These are phyloP conservation scores for Erannis defoliaria DNA, from an alignment of 2,888 invertebrate species.

Conservation along the genomic window DNA sequence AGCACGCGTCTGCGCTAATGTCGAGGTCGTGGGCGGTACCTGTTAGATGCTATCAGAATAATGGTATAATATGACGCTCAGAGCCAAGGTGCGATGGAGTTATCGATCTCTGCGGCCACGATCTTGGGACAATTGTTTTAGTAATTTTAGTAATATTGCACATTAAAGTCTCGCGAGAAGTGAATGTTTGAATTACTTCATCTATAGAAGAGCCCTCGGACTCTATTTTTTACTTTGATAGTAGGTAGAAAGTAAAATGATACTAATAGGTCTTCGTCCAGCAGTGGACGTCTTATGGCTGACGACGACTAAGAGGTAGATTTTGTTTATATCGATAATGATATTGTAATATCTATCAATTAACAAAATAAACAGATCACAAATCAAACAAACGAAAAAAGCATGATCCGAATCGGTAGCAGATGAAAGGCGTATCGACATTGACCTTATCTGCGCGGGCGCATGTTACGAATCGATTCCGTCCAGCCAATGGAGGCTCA, in stretches of 20 bases:
- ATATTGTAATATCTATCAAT: too few relatives aligned
- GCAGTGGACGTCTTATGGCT: too few relatives aligned
- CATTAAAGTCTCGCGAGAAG: constrained; percentile 2
- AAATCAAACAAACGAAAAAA: constrained; percentile 36
- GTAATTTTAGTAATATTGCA: constrained; percentile 11
- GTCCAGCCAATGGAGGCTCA: constrained; percentile 72
- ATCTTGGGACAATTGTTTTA: constrained; percentile 36
- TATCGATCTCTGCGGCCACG: constrained; percentile 54
- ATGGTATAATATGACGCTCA: constrained; percentile 66
- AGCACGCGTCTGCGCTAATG: constrained; percentile 48
- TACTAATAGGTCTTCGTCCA: too few relatives aligned
- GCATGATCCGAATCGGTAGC: constrained; percentile 71
- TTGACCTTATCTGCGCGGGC: constrained; percentile 79
- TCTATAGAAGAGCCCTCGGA: background rate
- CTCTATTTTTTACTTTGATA: too few relatives aligned
- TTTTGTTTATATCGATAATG: too few relatives aligned
- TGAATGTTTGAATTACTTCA: constrained; percentile 21
- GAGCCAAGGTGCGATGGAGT: constrained; percentile 55
- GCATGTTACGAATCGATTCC: constrained; percentile 81
- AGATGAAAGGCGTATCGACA: constrained; percentile 79
- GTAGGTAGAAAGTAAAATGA: background rate
- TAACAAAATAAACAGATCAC: constrained; percentile 25
- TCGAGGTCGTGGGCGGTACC: constrained; percentile 59
- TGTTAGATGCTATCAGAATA: constrained; percentile 66
- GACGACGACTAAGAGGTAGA: too few relatives aligned